Evolutionary conservation across 2,888 invertebrate genomes (phyloP), one percentile per base, ranked within the genome.

Genomic region (Tetragonisca angustula): DNA sequence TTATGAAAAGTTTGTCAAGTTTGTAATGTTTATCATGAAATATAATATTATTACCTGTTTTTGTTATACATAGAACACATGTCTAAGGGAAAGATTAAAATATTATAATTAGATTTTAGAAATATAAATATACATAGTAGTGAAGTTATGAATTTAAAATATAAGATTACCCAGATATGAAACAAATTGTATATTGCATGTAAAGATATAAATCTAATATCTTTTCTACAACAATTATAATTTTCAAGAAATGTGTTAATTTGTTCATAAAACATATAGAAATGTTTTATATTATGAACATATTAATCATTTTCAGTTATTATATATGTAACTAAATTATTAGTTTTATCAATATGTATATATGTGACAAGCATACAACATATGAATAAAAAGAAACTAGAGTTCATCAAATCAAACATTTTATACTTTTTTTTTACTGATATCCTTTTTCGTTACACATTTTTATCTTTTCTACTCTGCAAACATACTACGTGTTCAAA

Each of bases 321-420:
- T 11, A 56, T 70, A 32, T 4, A 21, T 65, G 27, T 11, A 36
- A 69, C 49, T 27, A 32, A 69, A 64, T 52, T 79, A 62, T 43
- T 73, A 15, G n/a, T n/a, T 54, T 43, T 27, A 21, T 13, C 13
- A 2, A 54, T 59, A 15, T 2, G n/a, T n/a, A 56, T 13, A 56
- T 56, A 4, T 32, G 27, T 32, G 61, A 27, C 54, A 54, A 70
- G 32, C 43, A n/a, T 52, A 1, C 79, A 81, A 81, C 43, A 72
- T 71, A n/a, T 3, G 17, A 65, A 71, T 27, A 24, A 3, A 64
- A 79, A 67, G 21, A 27, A 79, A 71, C 80, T 80, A 80, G 32
- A 64, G 11, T 27, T 68, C 32, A 32, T 43, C 15, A 6, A 64
- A 36, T 56, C 52, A 17, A 36, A 24, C 50, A 36, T 50, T 61